Conservation (phyloP, 1,140 invertebrate genomes). For the Tyrophagus putrescentiae region DNA sequence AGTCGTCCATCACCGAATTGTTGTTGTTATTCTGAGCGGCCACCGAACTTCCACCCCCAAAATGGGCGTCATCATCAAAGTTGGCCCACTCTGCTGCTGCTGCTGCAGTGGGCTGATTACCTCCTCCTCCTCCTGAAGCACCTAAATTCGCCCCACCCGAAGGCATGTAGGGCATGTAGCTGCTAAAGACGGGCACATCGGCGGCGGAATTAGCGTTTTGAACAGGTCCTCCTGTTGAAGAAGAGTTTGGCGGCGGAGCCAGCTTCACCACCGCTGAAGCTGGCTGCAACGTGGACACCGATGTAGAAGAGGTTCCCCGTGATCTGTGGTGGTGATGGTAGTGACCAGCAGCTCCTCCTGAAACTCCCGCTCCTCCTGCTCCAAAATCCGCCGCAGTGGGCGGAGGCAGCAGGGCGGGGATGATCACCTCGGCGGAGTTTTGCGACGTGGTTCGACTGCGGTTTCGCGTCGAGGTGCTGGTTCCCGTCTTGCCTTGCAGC, state of each 20-base stretch:
- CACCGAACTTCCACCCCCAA: too few relatives aligned
- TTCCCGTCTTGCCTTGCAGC: too few relatives aligned
- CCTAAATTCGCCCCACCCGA: too few relatives aligned
- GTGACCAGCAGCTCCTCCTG: too few relatives aligned
- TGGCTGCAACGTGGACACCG: not conserved
- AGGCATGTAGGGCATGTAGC: too few relatives aligned
- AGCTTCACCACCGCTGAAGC: not conserved
- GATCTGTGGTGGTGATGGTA: not conserved
- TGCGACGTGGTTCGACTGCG: not conserved
- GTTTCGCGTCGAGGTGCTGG: not conserved
- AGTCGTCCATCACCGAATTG: not conserved
- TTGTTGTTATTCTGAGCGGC: too few relatives aligned
- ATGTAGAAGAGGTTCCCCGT: not conserved
- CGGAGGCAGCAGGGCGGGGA: constrained; percentile 6
- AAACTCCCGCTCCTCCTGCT: too few relatives aligned
- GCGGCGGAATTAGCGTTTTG: not conserved
- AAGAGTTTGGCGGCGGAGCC: not conserved
- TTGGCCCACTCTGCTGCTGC: too few relatives aligned
- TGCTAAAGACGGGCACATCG: not conserved
- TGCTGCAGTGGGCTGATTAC: too few relatives aligned
- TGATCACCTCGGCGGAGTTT: not conserved
- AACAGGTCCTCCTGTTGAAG: not conserved
- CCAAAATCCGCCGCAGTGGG: too few relatives aligned
- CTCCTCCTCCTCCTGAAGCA: too few relatives aligned
- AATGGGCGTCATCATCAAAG: too few relatives aligned